Conservation (phyloP, 2,888 invertebrate genomes). For the Yponomeuta evonymella region DNA sequence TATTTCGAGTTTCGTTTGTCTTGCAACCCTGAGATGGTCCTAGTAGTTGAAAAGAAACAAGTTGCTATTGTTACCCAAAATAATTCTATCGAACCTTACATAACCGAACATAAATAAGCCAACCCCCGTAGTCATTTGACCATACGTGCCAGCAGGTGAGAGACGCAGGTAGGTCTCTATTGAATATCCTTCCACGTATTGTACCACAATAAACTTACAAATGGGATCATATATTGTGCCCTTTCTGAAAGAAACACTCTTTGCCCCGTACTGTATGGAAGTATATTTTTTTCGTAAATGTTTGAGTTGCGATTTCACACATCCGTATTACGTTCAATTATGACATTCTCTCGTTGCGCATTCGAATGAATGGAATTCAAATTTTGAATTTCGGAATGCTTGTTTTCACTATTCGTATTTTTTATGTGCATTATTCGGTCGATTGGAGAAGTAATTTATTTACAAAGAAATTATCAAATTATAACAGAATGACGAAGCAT, state of each 20-base stretch:
- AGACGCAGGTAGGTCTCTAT: constrained; percentile 58
- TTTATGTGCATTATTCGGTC: no score
- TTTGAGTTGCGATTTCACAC: constrained; percentile 3
- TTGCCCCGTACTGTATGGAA: neutral
- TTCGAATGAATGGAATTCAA: constrained; percentile 4
- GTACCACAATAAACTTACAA: constrained; percentile 35
- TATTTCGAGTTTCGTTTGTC: no score
- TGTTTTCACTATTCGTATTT: no score
- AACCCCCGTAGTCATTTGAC: constrained; percentile 5
- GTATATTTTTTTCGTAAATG: neutral
- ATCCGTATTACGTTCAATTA: constrained; percentile 6
- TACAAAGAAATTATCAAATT: no score
- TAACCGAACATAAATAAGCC: neutral
- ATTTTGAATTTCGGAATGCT: neutral
- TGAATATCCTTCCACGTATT: constrained; percentile 49
- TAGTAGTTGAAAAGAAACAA: neutral
- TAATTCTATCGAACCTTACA: neutral
- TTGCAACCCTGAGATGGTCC: neutral
- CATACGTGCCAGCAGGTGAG: constrained; percentile 54
- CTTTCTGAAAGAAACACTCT: neutral
- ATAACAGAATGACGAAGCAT: neutral
- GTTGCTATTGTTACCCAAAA: neutral
- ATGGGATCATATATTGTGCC: constrained; percentile 16
- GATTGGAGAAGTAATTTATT: no score
- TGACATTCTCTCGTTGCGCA: constrained; percentile 3